Evolutionary conservation across 1,140 invertebrate genomes (phyloP), one percentile per base, ranked within the genome.

Genomic region (Brachionus sp.): DNA sequence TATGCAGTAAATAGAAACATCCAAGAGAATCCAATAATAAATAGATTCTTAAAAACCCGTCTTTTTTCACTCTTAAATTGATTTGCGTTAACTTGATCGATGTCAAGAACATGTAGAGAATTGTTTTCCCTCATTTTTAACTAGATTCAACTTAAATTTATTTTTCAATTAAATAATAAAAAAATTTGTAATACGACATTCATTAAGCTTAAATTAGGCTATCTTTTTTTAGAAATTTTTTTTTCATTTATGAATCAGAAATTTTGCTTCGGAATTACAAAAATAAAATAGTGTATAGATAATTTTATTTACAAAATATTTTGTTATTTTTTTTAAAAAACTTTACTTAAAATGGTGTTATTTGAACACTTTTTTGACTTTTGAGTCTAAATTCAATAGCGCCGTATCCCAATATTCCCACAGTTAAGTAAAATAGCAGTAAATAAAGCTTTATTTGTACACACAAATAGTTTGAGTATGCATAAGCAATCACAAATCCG

Each of bases 401-500:
- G 5, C 82, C 82, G 33, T 73, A 83, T 29, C 82, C 82, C 44
- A 53, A 6, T n/a, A 83, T 57, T 10, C 66, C 82, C 23, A 37
- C 94, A 92, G 12, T 95, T 95, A 62, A 92, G 88, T 19, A 92
- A 87, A 0, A 90, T 85, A 96, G 88, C 89, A 95, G 91, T 3
- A 96, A 93, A 88, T 95, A 95, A 3, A 97, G 91, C 90, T 96
- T 97, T 91, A 93, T 93, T 25, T 93, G 89, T n/a, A 94, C 94
- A 88, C 94, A 95, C 0, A 96, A 90, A 85, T 93, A 92, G n/a
- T 93, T 95, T 84, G 85, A 85, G 84, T 87, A 88, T 0, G 93
- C 93, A 86, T 95, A 97, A 5, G 95, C 94, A 13, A 97, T 92
- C 2, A 97, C 94, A 86, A 97, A 96, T 0, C 96, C 96, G 12